These are phyloP conservation scores for Morelia viridis DNA, from an alignment of 2,797 vertebrate genomes.

Conservation along the genomic window DNA sequence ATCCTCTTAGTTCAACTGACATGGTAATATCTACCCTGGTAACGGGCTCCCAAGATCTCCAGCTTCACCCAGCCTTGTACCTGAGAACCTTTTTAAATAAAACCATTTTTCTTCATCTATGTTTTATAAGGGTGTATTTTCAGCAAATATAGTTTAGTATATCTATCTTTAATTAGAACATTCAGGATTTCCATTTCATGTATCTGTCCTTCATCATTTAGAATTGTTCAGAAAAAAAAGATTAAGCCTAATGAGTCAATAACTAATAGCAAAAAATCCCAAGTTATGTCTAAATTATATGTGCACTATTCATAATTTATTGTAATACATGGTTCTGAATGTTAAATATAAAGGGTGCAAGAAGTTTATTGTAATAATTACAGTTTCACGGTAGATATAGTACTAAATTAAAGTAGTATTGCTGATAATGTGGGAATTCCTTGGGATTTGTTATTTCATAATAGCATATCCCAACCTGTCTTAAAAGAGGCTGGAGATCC, in stretches of 20 bases:
- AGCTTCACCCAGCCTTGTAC: neutral
- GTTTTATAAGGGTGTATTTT: neutral
- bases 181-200: neutral
- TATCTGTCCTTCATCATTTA: neutral
- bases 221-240: neutral
- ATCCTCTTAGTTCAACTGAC: neutral
- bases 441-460: neutral
- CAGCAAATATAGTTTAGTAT: constrained; percentile 5
- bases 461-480: neutral
- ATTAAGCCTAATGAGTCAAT: neutral
- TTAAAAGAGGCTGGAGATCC: neutral
- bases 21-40: neutral
- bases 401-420: neutral
- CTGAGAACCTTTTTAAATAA: neutral
- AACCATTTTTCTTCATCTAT: neutral
- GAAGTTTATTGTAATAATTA: neutral
- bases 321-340: neutral
- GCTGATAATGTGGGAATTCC: neutral
- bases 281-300: neutral
- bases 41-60: neutral
- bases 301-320: constrained; percentile 7
- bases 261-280: neutral
- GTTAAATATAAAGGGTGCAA: neutral
- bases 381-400: neutral
- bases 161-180: constrained; percentile 14